Evolutionary conservation across 2,797 vertebrate species (phyloP), one percentile per base, ranked within the genome.

Genomic region (Acrossocheilus fasciatus): DNA sequence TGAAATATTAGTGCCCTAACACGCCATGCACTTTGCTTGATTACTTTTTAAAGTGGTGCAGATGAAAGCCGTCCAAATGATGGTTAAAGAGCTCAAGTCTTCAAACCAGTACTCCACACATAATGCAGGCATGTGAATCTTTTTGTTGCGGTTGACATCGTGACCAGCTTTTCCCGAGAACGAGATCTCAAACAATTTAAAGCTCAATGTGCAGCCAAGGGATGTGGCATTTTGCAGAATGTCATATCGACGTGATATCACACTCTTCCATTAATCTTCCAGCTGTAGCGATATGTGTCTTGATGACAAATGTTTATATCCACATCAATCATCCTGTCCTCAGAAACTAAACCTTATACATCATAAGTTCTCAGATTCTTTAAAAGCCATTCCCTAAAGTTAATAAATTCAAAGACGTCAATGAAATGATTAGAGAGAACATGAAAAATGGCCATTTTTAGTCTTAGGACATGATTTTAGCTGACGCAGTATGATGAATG

Each of bases 361-460:
- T 86, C 83, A 85, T 83, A 64, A 76, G 54, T 82, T 81, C 75
- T 74, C 75, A 77, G 68, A 82, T 59, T 83, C 52, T 76, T 76
- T 62, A 79, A 64, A 62, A 83, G 59, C 39, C 75, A 54, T 80
- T 72, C 69, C 6, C 76, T 86, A 39, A 34, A 75, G 79, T 83
- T 87, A 87, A 88, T 88, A 79, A 68, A 84, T 86, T 86, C 87
- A 86, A 75, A 82, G 62, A 85, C 14, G 73, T 57, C 62, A 86
- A 75, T 87, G 76, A 76, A 75, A 77, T 74, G 82, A 86, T 87
- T 84, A 84, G 75, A 75, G 70, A 62, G 30, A 59, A 79, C 54
- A 78, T 89, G 85, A 90, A 83, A 87, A 86, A 90, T 88, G 64
- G 76, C 54, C 57, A 2, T 59, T 83, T 68, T 87, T 66, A 85